These are phyloP conservation scores for Piscicola geometra DNA, from an alignment of 2,888 invertebrate genomes.

Conservation along the genomic window DNA sequence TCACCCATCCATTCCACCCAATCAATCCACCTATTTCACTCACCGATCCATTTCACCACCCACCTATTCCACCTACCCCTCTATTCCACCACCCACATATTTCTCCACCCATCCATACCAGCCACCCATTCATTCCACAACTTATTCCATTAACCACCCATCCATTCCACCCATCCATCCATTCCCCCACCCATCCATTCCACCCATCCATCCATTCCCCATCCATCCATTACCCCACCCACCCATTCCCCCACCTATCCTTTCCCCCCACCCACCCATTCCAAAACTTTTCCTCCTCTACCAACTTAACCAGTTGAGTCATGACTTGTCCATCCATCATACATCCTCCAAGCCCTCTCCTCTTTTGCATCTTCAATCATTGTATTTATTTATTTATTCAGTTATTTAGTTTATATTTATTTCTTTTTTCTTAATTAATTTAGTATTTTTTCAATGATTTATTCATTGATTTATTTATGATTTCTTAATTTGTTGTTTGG, in stretches of 20 bases:
- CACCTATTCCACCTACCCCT: neutral
- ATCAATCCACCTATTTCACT: too few relatives aligned
- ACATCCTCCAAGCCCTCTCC: neutral
- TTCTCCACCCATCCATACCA: neutral
- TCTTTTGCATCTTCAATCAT: neutral
- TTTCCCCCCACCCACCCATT: too few relatives aligned
- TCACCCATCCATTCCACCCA: too few relatives aligned
- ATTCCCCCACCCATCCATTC: neutral
- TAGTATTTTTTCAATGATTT: too few relatives aligned
- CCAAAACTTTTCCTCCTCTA: too few relatives aligned
- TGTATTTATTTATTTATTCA: neutral
- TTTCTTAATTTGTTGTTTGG: too few relatives aligned
- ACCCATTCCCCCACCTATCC: neutral
- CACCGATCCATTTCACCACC: too few relatives aligned
- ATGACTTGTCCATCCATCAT: neutral
- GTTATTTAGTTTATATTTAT: too few relatives aligned
- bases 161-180: neutral
- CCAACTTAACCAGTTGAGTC: too few relatives aligned
- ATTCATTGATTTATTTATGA: too few relatives aligned
- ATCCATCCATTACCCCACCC: neutral
- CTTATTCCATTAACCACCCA: neutral
- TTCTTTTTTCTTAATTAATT: too few relatives aligned
- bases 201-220: neutral
- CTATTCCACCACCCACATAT: neutral
- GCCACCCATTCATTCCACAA: neutral